A percentile compares a stretch with the other conserved stretches of the same genome.
Evolutionary conservation across 2,888 invertebrate species (phyloP).

Genomic region (Idaea biselata): DNA sequence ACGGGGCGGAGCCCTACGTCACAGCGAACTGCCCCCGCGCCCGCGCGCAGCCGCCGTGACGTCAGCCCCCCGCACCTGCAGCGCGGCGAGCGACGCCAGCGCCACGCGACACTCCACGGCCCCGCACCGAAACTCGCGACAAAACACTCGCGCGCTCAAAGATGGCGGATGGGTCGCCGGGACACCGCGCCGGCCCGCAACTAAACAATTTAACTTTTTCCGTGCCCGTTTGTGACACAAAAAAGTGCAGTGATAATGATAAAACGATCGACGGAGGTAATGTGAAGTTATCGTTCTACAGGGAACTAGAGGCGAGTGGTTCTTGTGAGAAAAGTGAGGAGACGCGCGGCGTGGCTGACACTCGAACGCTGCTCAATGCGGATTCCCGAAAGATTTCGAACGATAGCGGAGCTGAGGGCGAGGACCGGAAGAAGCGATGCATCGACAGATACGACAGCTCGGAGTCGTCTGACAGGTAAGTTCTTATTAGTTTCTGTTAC

Average conservation of each 20-base stretch:
- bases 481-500: conserved; percentile 43
- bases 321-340: conserved; percentile 80
- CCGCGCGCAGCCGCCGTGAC: conserved; percentile 77
- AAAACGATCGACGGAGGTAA: conserved; percentile 61
- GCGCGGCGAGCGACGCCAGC: conserved; percentile 59
- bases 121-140: conserved; percentile 61
- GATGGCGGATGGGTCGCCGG: conserved; percentile 90
- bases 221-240: conserved; percentile 77
- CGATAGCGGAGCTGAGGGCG: conserved; percentile 60
- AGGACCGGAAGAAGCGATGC: conserved; percentile 90
- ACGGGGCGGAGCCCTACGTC: conserved; percentile 79
- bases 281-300: conserved; percentile 74
- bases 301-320: conserved; percentile 74
- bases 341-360: conserved; percentile 71
- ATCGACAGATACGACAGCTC: conserved; percentile 96
- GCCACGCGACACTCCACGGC: conserved; percentile 63
- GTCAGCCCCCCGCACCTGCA: conserved; percentile 64
- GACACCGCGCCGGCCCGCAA: conserved; percentile 81
- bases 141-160: conserved; percentile 86
- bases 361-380: conserved; percentile 53
- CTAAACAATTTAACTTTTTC: conserved; percentile 79
- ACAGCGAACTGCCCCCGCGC: conserved; percentile 69
- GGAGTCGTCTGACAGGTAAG: conserved; percentile 96
- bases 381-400: conserved; percentile 66
- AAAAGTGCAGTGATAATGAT: conserved; percentile 78